Base-by-base conservation (phyloP, 2,888 invertebrate species). In the Willowsia nigromaculata region DNA sequence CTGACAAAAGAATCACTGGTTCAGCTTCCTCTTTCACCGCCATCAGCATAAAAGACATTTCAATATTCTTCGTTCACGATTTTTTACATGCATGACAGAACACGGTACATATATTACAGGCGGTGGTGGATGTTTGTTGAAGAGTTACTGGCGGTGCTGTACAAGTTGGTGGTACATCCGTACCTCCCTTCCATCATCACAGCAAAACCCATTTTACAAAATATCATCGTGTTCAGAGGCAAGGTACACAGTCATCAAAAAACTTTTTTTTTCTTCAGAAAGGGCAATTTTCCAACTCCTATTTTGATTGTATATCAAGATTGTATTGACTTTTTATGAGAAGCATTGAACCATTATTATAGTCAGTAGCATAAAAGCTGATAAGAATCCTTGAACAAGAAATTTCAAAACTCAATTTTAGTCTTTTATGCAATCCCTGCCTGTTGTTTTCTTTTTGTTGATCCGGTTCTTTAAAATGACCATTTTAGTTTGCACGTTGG, bases 11-110 rank as follows among this genome's bases (percentile, higher is more conserved):
- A 65, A 82, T 82, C 47, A 40, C 27, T 40, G 62, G 37, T 65
- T 25, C 25, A 47, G 43, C 40, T 82, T 82, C 62, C 65, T 82
- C 7, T 30, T 27, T 74, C 47, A 25, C 47, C 25, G 74, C 6
- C 47, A 74, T 68, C 62, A 62, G 30, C 30, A 37, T 11, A 37
- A 37, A n/a, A 37, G 37, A 56, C 27, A 37, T 56, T 82, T 82
- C 40, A 82, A 65, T 65, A 59, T 43, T 65, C 62, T 27, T n/a
- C 65, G 80, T 65, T 43, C 62, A 82, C 82, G 65, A 82, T 15
- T 78, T 25, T 59, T 65, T 65, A 47, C 65, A 82, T 82, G 82
- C 82, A 82, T 82, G 82, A 82, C 65, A 40, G 62, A 65, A 18
- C 82, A 82, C 9, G 15, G 62, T 18, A 13, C 37, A 13, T 5